A percentile compares a stretch with the other conserved stretches of the same genome.
These are phyloP conservation scores for Chionis minor DNA, from an alignment of 2,113 vertebrate species.

Conservation along the genomic window DNA sequence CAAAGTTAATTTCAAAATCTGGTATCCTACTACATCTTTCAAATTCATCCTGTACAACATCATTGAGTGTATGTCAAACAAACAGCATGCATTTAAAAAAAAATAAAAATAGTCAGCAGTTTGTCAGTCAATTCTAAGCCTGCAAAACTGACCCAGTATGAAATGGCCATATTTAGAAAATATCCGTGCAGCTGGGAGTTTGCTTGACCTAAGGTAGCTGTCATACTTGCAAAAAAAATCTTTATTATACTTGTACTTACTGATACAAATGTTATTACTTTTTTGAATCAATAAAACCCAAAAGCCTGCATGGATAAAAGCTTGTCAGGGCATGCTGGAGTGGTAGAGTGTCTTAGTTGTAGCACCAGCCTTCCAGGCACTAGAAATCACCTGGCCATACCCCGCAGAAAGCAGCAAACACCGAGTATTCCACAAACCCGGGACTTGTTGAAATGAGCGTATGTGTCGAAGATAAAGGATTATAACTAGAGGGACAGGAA, in stretches of 20 bases:
- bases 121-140: background rate
- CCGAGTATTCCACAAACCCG: accelerated
- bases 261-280: background rate
- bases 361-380: background rate
- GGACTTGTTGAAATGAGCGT: background rate
- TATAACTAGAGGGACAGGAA: background rate
- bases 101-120: background rate
- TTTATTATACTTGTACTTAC: background rate
- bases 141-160: background rate
- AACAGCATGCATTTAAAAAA: background rate
- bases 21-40: background rate
- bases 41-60: background rate
- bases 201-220: background rate
- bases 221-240: background rate
- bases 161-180: background rate
- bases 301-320: background rate
- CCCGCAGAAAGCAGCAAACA: background rate
- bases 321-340: background rate
- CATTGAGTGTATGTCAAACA: background rate
- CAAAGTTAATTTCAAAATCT: background rate
- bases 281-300: background rate
- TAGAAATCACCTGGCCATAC: background rate
- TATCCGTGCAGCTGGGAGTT: background rate
- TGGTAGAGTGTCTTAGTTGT: background rate
- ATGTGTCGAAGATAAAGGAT: background rate